Evolutionary conservation across 2,888 invertebrate species (phyloP).

Genomic region (Melinopterus prodromus): DNA sequence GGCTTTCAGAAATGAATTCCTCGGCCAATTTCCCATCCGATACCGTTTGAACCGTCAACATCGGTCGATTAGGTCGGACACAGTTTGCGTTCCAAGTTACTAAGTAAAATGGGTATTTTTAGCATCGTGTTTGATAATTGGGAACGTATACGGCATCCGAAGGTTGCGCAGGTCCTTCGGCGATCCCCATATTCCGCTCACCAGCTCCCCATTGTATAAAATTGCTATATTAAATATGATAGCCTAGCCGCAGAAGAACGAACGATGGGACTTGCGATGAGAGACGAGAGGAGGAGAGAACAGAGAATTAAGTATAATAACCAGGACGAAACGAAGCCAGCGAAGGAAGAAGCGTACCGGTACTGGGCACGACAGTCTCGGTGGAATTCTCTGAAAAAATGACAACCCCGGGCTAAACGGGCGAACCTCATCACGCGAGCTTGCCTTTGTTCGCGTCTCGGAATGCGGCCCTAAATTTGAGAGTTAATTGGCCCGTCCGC

Average conservation of each 20-base stretch:
- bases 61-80: no score
- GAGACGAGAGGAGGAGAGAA: conserved; percentile 13
- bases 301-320: conserved; percentile 27
- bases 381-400: conserved; percentile 50
- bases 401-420: conserved; percentile 54
- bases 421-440: conserved; percentile 53
- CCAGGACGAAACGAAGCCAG: conserved; percentile 15
- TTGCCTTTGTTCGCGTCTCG: conserved; percentile 51
- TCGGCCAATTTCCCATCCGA: no score
- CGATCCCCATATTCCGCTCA: not conserved
- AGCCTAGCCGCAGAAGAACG: conserved; percentile 29
- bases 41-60: no score
- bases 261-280: conserved; percentile 24
- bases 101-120: no score
- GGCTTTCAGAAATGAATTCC: no score
- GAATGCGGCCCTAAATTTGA: conserved; percentile 53
- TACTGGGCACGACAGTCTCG: conserved; percentile 39
- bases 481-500: conserved; percentile 50
- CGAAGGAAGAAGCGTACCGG: conserved; percentile 33
- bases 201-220: conserved; percentile 12
- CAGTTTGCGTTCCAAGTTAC: no score
- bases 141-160: not conserved
- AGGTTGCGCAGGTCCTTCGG: not conserved
- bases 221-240: conserved; percentile 38
- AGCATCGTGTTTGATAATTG: no score